These are phyloP conservation scores for Calidris pugnax DNA, from an alignment of 2,113 vertebrate genomes.

Conservation along the genomic window DNA sequence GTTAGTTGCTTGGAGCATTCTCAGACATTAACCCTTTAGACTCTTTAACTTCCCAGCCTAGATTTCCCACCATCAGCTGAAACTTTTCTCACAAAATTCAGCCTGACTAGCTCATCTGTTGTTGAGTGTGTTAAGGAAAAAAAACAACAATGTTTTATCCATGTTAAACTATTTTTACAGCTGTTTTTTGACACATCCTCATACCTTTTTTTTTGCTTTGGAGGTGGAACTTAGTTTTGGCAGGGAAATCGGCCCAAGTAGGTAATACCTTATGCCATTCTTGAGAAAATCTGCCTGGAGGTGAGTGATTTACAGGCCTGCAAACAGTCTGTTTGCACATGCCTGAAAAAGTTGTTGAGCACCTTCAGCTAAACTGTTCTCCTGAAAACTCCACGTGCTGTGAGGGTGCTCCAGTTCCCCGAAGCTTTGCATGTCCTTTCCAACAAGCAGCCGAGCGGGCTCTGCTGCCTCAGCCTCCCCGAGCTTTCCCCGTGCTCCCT, in stretches of 20 bases:
- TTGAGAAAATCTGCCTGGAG: not conserved
- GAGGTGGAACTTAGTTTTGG: not conserved
- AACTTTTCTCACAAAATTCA: not conserved
- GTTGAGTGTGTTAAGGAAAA: not conserved
- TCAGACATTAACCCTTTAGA: not conserved
- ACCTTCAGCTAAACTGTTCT: not conserved
- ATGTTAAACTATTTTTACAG: not conserved
- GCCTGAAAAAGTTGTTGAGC: not conserved
- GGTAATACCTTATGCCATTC: not conserved
- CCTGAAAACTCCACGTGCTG: not conserved
- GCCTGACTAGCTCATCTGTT: not conserved
- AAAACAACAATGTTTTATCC: accelerated
- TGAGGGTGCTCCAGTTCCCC: not conserved
- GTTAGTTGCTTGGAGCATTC: not conserved
- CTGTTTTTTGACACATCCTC: not conserved
- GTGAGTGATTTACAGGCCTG: not conserved
- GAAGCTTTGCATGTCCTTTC: not conserved
- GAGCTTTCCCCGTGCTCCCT: not conserved
- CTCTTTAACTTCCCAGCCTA: not conserved
- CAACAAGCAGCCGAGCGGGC: accelerated
- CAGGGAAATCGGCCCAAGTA: not conserved
- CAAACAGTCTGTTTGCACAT: not conserved
- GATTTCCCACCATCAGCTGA: not conserved
- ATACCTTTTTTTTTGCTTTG: not conserved
- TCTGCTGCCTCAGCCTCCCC: not conserved